Evolutionary conservation across 1,140 invertebrate genomes (phyloP).

Genomic region (Sinella curviseta): DNA sequence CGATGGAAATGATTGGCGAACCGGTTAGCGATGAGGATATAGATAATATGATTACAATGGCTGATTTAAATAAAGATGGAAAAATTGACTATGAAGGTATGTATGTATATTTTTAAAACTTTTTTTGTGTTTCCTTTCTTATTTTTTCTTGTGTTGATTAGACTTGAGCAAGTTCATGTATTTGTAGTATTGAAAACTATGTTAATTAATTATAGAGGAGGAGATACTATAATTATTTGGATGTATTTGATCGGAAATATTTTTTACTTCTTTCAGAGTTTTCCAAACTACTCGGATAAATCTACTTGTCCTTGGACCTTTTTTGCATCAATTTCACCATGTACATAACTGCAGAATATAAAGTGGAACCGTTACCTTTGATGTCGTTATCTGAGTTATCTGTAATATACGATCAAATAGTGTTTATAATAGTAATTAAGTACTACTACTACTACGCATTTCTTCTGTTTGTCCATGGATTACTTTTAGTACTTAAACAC

Average conservation of each 20-base stretch:
- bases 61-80: slow-evolving; percentile 73
- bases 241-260: background rate
- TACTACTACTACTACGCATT: no score
- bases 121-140: background rate
- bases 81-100: slow-evolving; percentile 76
- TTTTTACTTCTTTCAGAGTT: slow-evolving; percentile 13
- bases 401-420: no score
- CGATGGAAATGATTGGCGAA: slow-evolving; percentile 77
- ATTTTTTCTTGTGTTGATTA: background rate
- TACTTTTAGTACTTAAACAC: no score
- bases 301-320: no score
- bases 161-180: background rate
- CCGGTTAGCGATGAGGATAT: slow-evolving; percentile 69
- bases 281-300: background rate
- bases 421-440: no score
- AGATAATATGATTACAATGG: slow-evolving; percentile 68
- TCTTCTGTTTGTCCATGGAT: no score
- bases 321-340: no score
- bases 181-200: background rate
- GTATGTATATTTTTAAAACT: background rate
- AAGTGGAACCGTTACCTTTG: no score
- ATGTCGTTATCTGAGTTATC: no score
- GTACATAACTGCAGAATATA: no score
- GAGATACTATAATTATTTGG: background rate
- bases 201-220: background rate